These are phyloP conservation scores for Hypotaenidia okinawae DNA, from an alignment of 2,797 vertebrate genomes.

Conservation along the genomic window DNA sequence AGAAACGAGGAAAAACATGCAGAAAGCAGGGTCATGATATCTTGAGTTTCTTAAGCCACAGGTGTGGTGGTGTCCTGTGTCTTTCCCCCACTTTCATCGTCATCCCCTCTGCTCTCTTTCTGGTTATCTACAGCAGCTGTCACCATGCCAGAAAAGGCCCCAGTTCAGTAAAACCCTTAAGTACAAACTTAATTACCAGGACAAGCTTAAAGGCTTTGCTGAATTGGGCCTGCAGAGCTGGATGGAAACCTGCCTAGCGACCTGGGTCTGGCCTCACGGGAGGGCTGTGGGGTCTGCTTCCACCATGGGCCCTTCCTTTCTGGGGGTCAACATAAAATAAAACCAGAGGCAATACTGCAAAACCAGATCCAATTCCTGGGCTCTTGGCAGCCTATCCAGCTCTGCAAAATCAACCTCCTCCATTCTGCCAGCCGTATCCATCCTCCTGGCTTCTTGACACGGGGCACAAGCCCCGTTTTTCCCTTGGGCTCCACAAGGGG, in stretches of 20 bases:
- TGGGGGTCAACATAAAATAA: not conserved
- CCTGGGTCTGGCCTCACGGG: rapidly evolving
- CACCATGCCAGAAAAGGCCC: not conserved
- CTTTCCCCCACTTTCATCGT: rapidly evolving
- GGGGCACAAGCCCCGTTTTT: not conserved
- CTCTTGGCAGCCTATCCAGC: not conserved
- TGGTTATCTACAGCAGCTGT: not conserved
- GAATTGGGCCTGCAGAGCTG: not conserved
- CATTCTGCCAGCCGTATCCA: not conserved
- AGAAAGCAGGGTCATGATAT: not conserved
- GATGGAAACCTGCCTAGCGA: not conserved
- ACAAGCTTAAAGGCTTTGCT: not conserved
- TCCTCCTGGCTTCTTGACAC: not conserved
- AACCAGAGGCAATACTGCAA: not conserved
- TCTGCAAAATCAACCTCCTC: not conserved
- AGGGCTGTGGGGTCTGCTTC: not conserved
- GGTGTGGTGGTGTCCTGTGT: rapidly evolving
- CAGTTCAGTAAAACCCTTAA: not conserved
- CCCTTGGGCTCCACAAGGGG: not conserved
- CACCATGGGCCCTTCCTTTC: not conserved
- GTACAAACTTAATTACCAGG: not conserved
- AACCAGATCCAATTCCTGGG: not conserved
- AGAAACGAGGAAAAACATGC: not conserved
- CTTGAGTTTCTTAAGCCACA: not conserved
- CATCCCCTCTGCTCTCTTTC: not conserved